Base-by-base conservation (phyloP, 2,888 invertebrate species). In the Sialis fuliginosa region DNA sequence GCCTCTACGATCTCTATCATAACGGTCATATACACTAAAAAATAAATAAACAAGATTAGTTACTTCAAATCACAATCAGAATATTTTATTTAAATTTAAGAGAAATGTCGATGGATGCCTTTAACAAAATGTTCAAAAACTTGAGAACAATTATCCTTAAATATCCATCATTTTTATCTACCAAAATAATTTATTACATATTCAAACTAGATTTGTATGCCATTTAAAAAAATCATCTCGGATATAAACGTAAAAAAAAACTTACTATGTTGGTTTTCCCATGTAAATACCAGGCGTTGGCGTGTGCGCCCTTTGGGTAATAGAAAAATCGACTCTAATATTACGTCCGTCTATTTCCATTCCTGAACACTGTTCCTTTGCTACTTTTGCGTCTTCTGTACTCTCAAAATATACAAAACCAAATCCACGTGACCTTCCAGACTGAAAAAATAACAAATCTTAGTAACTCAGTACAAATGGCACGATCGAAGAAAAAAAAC, bases 261-360 rank as follows among this genome's bases (percentile, higher is more conserved):
- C 77, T 72, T 63, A 81, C 79, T 74, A 72, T 30, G 91, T 89
- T 1, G 91, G 88, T 65, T 86, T 88, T 44, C 96, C 96, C 84
- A 93, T 90, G 61, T 96, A 96, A 55, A 95, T 85, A 48, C 96
- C 96, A 6, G 96, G 96, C 5, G 96, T 97, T 8, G 96, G 96
- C 1, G 95, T 93, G 63, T 96, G 96, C 7, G 96, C 90, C 49
- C 95, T 75, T 66, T 91, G 84, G 39, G 96, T 96, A 57, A 96
- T 92, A 6, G 95, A 95, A 67, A 78, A 96, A 67, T 95, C 96
- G 6, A 96, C 95, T 54, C 96, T 75, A 57, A 96, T 93, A 57
- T 85, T 77, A 48, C 93, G 78, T 0, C 89, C 89, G 66, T 95
- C 93, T 45, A 97, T 85, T 68, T 91, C 91, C 77, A 91, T 86